A percentile compares a stretch with the other conserved stretches of the same genome.
phyloP scores from a whole-genome alignment of 1,140 invertebrate species.

The Micrasema minimum region DNA sequence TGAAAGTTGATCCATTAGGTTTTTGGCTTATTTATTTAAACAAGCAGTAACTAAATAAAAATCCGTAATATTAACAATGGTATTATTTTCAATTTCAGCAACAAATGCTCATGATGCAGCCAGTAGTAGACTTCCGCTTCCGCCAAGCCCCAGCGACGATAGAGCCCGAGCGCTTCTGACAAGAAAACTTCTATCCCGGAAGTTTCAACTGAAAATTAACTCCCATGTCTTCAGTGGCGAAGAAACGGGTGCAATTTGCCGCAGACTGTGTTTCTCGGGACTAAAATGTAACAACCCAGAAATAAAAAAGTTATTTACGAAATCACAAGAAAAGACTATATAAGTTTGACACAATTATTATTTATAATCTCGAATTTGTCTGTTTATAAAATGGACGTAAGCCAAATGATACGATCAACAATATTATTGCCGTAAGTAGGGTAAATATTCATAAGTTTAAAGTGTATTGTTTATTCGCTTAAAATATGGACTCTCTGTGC shows the following conservation, averaged over 20 bases:
- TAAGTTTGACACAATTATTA: not conserved
- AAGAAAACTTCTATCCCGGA: slow-evolving; percentile 43
- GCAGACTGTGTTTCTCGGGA: not conserved
- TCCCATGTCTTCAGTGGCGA: not conserved
- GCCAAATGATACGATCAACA: slow-evolving; percentile 4
- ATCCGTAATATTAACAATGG: too few species aligned
- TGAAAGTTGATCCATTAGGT: too few species aligned
- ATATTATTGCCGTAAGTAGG: slow-evolving; percentile 1
- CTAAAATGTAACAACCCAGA: not conserved
- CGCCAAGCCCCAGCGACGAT: slow-evolving; percentile 44
- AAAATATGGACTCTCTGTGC: slow-evolving; percentile 11
- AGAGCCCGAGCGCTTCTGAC: slow-evolving; percentile 51
- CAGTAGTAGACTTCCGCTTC: slow-evolving; percentile 50
- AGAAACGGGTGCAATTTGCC: slow-evolving; percentile 23
- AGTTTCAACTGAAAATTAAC: slow-evolving; percentile 14
- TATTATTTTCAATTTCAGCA: slow-evolving; percentile 35
- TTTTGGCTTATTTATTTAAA: too few species aligned
- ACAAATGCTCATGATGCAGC: slow-evolving; percentile 51
- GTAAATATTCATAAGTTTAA: slow-evolving; percentile 5
- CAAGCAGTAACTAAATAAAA: too few species aligned
- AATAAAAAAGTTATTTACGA: too few species aligned
- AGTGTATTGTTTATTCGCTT: slow-evolving; percentile 17
- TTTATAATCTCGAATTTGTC: not conserved
- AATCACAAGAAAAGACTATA: slow-evolving; percentile 5
- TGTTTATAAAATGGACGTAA: slow-evolving; percentile 8